These are phyloP conservation scores for Rhinatrema bivittatum DNA, from an alignment of 2,797 vertebrate species.

Conservation along the genomic window DNA sequence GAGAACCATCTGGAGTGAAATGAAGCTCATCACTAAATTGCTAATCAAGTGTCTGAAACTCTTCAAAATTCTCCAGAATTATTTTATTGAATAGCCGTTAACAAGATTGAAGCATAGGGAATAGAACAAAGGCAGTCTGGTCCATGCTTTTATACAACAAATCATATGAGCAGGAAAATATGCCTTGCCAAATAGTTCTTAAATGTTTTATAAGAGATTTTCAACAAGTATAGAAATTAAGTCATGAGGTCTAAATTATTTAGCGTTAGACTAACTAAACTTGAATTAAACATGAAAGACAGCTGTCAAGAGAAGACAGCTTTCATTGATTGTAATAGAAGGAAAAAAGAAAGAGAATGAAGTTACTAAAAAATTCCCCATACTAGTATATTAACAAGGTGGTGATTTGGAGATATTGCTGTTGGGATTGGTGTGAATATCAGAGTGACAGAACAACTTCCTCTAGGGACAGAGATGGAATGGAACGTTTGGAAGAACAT, in stretches of 20 bases:
- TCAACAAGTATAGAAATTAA: constrained; percentile 61
- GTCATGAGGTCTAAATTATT: constrained; percentile 59
- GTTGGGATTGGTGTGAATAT: too few species aligned
- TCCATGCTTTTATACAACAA: constrained; percentile 40
- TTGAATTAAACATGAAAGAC: constrained; percentile 52
- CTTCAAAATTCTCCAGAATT: constrained; percentile 12
- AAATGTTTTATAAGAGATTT: constrained; percentile 61
- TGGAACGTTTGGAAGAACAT: too few species aligned
- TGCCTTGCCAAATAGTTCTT: too few species aligned
- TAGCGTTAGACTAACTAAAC: constrained; percentile 52
- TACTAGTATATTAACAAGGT: too few species aligned
- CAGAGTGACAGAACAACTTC: too few species aligned
- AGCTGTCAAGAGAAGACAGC: neutral
- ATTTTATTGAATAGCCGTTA: constrained; percentile 18
- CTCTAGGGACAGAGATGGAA: too few species aligned
- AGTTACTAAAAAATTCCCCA: too few species aligned
- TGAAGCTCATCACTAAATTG: too few species aligned
- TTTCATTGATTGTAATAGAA: too few species aligned
- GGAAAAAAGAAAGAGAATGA: too few species aligned
- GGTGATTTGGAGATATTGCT: too few species aligned
- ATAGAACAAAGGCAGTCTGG: constrained; percentile 37
- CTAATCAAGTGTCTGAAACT: neutral
- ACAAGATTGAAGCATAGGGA: constrained; percentile 22
- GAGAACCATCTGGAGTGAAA: too few species aligned
- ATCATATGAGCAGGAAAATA: constrained; percentile 35